Evolutionary conservation across 2,888 invertebrate species (phyloP).

Genomic region (Caenorhabditis imperialis): DNA sequence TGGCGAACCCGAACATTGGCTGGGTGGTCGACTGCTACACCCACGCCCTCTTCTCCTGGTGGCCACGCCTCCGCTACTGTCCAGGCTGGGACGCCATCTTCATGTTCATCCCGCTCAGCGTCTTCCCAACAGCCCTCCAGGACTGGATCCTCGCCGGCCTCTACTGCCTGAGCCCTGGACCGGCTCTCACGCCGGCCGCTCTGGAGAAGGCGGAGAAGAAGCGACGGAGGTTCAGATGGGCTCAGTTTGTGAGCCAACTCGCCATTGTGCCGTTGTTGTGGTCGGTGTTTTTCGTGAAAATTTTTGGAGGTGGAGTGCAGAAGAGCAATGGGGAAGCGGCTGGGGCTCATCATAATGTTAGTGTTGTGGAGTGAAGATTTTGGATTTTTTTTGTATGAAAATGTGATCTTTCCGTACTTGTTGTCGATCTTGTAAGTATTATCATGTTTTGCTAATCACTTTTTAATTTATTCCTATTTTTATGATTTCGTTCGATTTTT

Average conservation of each 20-base stretch:
- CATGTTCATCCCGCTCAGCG: constrained; percentile 69
- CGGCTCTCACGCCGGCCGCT: constrained; percentile 56
- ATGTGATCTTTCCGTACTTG: constrained; percentile 36
- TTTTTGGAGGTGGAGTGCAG: no score
- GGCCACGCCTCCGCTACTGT: constrained; percentile 65
- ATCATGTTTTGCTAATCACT: no score
- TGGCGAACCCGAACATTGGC: constrained; percentile 69
- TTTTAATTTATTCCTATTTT: no score
- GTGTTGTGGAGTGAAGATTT: constrained; percentile 25
- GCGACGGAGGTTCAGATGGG: constrained; percentile 11
- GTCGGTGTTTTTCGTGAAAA: constrained; percentile 39
- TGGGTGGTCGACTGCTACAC: constrained; percentile 72
- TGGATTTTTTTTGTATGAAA: no score
- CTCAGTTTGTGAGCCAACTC: constrained; percentile 31
- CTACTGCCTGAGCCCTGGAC: constrained; percentile 66
- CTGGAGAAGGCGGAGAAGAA: constrained; percentile 13
- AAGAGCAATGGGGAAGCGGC: constrained; percentile 11
- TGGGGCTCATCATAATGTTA: constrained; percentile 31
- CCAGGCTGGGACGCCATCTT: constrained; percentile 73
- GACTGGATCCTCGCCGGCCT: constrained; percentile 58
- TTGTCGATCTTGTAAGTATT: constrained; percentile 43
- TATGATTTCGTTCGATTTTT: no score
- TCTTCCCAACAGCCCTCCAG: constrained; percentile 66
- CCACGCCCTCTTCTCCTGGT: constrained; percentile 69
- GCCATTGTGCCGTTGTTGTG: constrained; percentile 38